These are phyloP conservation scores for Lagenorhynchus albirostris DNA, from an alignment of 2,113 vertebrate genomes.

Conservation along the genomic window DNA sequence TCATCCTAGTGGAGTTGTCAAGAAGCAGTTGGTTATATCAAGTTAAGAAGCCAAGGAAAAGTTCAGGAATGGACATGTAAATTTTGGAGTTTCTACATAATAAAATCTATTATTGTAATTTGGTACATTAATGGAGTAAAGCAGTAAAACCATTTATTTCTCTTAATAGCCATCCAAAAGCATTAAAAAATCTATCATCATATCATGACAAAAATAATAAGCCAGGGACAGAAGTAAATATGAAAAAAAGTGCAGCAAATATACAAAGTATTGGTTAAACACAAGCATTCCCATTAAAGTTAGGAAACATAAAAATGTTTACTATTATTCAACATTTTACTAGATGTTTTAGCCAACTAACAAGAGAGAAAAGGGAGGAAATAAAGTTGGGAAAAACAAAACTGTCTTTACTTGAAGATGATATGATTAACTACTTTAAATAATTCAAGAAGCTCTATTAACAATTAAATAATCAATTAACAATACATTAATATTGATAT, in stretches of 20 bases:
- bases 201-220: constrained; percentile 4
- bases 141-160: background rate
- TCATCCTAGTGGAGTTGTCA: background rate
- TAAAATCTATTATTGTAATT: constrained; percentile 8
- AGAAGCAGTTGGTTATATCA: background rate
- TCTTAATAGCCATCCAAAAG: background rate
- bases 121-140: background rate
- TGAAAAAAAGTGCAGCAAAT: background rate
- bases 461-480: constrained; percentile 28
- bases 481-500: constrained; percentile 26
- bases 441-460: constrained; percentile 52
- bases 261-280: background rate
- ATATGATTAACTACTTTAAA: constrained; percentile 45
- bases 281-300: background rate
- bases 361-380: background rate
- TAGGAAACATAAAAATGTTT: background rate
- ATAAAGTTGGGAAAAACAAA: constrained; percentile 36
- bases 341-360: background rate
- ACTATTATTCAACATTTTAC: background rate
- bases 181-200: background rate
- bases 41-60: background rate
- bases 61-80: background rate
- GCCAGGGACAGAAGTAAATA: background rate
- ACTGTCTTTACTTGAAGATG: constrained; percentile 14
- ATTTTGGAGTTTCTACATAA: background rate